phyloP scores from a whole-genome alignment of 37 sponge, comb jelly and placozoan genomes.

The Chondrosia reniformis region DNA sequence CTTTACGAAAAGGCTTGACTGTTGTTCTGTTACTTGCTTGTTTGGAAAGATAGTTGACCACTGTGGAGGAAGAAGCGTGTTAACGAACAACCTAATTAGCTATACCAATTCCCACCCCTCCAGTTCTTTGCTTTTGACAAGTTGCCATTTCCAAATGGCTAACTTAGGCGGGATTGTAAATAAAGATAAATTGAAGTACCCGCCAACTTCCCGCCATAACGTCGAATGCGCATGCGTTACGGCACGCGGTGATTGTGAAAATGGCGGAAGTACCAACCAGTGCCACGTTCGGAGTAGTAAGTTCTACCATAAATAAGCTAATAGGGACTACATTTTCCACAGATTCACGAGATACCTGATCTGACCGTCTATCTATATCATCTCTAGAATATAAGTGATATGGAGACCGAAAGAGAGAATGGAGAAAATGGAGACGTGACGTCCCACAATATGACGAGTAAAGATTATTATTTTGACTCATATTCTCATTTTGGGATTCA shows the following conservation, averaged over 20 bases:
- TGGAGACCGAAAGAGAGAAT: too few relatives aligned
- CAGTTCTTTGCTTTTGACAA: slow-evolving; percentile 40
- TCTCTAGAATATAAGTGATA: too few relatives aligned
- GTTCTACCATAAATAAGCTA: too few relatives aligned
- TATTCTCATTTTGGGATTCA: slow-evolving; percentile 98
- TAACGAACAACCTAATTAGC: background rate
- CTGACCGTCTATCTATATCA: too few relatives aligned
- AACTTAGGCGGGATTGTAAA: too few relatives aligned
- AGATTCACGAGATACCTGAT: too few relatives aligned
- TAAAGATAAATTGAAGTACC: background rate
- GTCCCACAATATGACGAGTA: slow-evolving; percentile 87
- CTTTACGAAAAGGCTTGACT: slow-evolving; percentile 96
- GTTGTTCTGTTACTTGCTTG: slow-evolving; percentile 80
- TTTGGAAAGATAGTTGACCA: slow-evolving; percentile 91
- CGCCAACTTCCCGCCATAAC: background rate
- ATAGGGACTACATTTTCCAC: too few relatives aligned
- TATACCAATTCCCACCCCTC: background rate
- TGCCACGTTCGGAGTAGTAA: too few relatives aligned
- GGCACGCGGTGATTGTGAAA: too few relatives aligned
- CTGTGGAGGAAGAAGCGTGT: slow-evolving; percentile 6
- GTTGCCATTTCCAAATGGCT: too few relatives aligned
- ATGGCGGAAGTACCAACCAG: too few relatives aligned
- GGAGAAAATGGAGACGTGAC: background rate
- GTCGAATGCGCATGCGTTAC: background rate
- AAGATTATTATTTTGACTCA: slow-evolving; percentile 98